Evolutionary conservation across 2,888 invertebrate species (phyloP).

Genomic region (Cheilosia variabilis): DNA sequence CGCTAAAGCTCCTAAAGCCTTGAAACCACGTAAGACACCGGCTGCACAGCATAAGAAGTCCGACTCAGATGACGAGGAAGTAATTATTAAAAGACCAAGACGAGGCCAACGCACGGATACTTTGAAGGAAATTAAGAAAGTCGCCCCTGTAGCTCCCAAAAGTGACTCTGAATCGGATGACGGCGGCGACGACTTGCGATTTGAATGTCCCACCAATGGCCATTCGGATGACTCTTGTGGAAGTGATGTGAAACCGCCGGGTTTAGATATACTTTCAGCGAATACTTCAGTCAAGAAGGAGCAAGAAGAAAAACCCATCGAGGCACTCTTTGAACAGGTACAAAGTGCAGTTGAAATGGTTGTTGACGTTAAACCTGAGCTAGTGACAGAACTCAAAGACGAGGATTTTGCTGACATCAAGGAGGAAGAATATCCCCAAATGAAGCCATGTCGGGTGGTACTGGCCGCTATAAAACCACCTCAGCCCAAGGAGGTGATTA

Average conservation of each 20-base stretch:
- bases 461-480: background rate
- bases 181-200: conserved; percentile 77
- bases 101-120: conserved; percentile 2
- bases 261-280: conserved; percentile 73
- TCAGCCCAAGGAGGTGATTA: background rate
- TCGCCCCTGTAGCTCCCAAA: background rate
- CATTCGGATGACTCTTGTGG: conserved; percentile 76
- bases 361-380: conserved; percentile 66
- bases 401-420: conserved; percentile 1
- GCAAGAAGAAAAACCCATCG: conserved; percentile 76
- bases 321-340: background rate
- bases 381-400: conserved; percentile 11
- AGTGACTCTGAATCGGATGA: conserved; percentile 39
- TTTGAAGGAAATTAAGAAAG: background rate
- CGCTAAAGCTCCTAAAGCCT: background rate
- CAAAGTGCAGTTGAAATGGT: conserved; percentile 32
- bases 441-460: conserved; percentile 19
- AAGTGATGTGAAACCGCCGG: conserved; percentile 76
- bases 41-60: conserved; percentile 63
- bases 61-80: conserved; percentile 30
- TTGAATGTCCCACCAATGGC: conserved; percentile 55
- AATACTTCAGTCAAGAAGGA: conserved; percentile 77
- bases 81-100: conserved; percentile 63
- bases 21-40: background rate
- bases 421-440: background rate